Evolutionary conservation across 2,113 vertebrate genomes (phyloP).

Genomic region (Corapipo altera): DNA sequence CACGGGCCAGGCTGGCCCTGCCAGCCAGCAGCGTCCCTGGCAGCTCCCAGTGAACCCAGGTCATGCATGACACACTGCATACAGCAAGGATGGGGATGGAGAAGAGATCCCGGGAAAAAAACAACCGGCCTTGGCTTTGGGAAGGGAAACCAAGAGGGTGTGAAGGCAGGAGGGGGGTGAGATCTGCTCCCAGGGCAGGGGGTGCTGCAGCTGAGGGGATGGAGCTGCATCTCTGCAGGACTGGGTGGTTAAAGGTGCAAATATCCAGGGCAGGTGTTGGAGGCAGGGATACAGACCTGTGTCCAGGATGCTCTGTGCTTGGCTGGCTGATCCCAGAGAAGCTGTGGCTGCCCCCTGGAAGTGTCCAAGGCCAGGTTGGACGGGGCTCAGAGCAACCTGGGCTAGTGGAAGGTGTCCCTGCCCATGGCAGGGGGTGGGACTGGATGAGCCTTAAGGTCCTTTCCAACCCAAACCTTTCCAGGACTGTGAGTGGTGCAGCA

Average conservation of each 20-base stretch:
- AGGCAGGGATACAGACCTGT: background rate
- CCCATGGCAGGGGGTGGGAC: background rate
- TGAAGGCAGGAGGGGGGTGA: background rate
- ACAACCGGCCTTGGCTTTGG: fast-evolving
- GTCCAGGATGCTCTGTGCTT: background rate
- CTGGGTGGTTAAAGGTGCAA: fast-evolving
- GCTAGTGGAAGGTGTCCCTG: background rate
- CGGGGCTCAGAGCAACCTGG: background rate
- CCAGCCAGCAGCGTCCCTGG: background rate
- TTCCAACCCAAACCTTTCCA: background rate
- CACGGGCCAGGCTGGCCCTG: background rate
- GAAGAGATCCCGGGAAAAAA: background rate
- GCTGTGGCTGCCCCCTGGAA: background rate
- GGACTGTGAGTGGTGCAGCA: background rate
- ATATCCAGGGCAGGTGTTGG: background rate
- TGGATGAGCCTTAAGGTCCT: background rate
- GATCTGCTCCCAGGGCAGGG: background rate
- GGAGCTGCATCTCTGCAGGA: background rate
- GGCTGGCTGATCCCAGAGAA: background rate
- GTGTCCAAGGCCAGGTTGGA: too few relatives aligned
- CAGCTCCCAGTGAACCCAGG: background rate
- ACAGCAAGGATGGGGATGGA: background rate
- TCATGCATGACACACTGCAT: background rate
- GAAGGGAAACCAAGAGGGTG: background rate
- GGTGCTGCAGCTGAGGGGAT: background rate